Evolutionary conservation across 2,888 invertebrate genomes (phyloP).

Genomic region (Balanococcus diminutus): DNA sequence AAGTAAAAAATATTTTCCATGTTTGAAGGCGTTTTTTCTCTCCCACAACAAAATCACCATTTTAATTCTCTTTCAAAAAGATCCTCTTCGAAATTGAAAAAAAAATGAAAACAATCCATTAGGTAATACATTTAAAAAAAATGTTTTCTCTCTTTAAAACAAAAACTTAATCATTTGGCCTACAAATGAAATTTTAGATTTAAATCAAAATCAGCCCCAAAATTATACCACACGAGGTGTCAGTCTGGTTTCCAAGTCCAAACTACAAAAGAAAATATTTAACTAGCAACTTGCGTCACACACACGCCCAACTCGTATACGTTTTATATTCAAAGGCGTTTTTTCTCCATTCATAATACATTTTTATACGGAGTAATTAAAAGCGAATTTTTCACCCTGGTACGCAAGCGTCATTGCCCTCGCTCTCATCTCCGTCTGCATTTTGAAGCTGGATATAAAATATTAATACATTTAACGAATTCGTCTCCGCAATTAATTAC

Average conservation of each 20-base stretch:
- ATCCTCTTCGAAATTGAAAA: too few relatives aligned
- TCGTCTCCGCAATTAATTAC: not conserved
- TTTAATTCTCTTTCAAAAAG: too few relatives aligned
- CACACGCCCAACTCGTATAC: not conserved
- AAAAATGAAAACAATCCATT: too few relatives aligned
- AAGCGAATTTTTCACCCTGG: not conserved
- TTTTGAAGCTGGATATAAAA: not conserved
- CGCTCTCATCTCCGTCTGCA: too few relatives aligned
- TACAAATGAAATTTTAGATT: too few relatives aligned
- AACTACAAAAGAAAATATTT: not conserved
- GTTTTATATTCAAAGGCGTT: not conserved
- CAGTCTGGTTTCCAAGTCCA: not conserved
- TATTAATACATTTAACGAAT: not conserved
- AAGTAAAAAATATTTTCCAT: too few relatives aligned
- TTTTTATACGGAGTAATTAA: not conserved
- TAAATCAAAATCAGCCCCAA: not conserved
- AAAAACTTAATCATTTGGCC: too few relatives aligned
- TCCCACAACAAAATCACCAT: too few relatives aligned
- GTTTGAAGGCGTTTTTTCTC: too few relatives aligned
- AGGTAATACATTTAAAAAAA: too few relatives aligned
- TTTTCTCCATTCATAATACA: not conserved
- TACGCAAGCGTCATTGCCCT: not conserved
- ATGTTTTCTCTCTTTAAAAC: too few relatives aligned
- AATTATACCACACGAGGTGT: not conserved
- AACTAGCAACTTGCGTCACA: not conserved